These are phyloP conservation scores for Aradophagus sp. DNA, from an alignment of 1,140 invertebrate genomes.

Conservation along the genomic window DNA sequence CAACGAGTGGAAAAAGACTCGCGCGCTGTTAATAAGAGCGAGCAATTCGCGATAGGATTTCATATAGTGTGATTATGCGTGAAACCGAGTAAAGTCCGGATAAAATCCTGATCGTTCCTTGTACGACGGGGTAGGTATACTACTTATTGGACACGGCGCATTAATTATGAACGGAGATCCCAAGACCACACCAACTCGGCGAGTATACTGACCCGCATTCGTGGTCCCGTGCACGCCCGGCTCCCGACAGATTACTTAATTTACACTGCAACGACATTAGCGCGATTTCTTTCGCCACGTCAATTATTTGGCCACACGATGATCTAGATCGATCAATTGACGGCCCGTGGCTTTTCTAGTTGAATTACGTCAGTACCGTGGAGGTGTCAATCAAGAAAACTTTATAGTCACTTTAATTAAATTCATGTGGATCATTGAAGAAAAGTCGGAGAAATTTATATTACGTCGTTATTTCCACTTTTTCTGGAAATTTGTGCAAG, in stretches of 20 bases:
- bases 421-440: no score
- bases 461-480: no score
- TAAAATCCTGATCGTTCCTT: constrained; percentile 34
- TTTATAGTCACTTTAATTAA: no score
- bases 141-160: constrained; percentile 50
- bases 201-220: constrained; percentile 34
- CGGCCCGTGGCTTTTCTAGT: no score
- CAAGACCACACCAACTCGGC: constrained; percentile 42
- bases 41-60: constrained; percentile 47
- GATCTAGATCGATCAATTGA: constrained; percentile 25
- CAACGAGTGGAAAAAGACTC: constrained; percentile 19
- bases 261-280: constrained; percentile 35
- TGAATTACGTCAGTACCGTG: no score
- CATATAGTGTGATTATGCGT: constrained; percentile 42
- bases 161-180: constrained; percentile 45
- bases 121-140: constrained; percentile 53
- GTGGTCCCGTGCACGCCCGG: constrained; percentile 13
- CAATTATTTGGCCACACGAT: constrained; percentile 19
- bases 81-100: constrained; percentile 48
- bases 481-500: no score
- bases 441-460: no score
- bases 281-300: constrained; percentile 29
- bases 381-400: no score
- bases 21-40: constrained; percentile 38
- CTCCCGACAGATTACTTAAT: constrained; percentile 31